Base-by-base conservation (phyloP, 2,113 vertebrate species). In the Aleadryas rufinucha region DNA sequence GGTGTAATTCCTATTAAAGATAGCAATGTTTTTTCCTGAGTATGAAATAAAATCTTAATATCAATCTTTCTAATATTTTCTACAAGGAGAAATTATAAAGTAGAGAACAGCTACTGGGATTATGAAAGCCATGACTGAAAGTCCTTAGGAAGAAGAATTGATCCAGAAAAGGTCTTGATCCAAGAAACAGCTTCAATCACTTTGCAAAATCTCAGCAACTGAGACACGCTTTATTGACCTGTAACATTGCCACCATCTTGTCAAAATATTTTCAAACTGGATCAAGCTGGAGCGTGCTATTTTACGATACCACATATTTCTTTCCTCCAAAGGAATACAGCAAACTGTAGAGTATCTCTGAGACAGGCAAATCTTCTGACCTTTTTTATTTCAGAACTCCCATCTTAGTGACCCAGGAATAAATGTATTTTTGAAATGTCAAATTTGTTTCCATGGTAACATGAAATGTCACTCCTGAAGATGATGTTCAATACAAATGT, bases 401-500 rank as follows among this genome's bases (percentile, higher is more conserved):
- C 92, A 95, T 96, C 94, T 84, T 94, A 92, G 94, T 98, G 91
- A 97, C 96, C 96, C 89, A 97, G 81, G 91, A 97, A 97, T 97
- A 97, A 97, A 96, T 76, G 94, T 87, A 84, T 94, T 97, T 97
- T 95, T 97, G 96, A 95, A 91, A 97, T 97, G 91, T 95, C 96
- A 96, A 95, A 93, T 90, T 86, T 81, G 92, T 97, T 98, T 97
- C 96, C 95, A 96, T 97, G 95, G 97, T 65, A 97, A 97, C 93
- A 74, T 79, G 94, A 96, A 91, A 96, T 96, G 88, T 91, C 95
- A 95, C 84, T 97, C 89, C 80, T 97, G 92, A 68, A 94, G 93
- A 96, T 94, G 80, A 96, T 95, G 79, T 86, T 96, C 88, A 95
- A 95, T 96, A 97, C 76, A 92, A 96, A 97, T 95, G 92, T 97